phyloP scores from a whole-genome alignment of 2,797 vertebrate genomes.

The Peromyscus melanophrys region DNA sequence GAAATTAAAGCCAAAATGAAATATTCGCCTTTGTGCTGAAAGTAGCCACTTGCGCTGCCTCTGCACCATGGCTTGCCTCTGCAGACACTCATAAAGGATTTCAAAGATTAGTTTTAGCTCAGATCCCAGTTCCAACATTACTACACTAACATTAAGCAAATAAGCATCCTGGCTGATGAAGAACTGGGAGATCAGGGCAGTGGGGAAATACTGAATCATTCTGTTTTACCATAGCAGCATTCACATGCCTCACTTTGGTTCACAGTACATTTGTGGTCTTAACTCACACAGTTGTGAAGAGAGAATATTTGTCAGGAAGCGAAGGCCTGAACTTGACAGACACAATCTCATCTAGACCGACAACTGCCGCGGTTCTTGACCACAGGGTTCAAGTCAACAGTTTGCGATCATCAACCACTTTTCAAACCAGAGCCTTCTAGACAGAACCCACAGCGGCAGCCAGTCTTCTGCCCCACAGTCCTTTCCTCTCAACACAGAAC shows the following conservation, averaged over 20 bases:
- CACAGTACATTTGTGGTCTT: background rate
- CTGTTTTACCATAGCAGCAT: rapidly evolving
- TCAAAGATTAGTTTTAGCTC: constrained; percentile 66
- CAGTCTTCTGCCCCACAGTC: background rate
- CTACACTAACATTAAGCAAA: constrained; percentile 14
- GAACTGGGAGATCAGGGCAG: background rate
- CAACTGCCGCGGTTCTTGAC: constrained; percentile 51
- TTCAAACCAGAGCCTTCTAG: background rate
- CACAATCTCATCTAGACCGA: constrained; percentile 48
- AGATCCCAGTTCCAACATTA: background rate
- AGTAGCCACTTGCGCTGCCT: background rate
- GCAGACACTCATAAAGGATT: constrained; percentile 20
- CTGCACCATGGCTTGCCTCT: background rate
- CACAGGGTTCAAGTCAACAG: constrained; percentile 54
- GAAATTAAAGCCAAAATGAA: constrained; percentile 72
- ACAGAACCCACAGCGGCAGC: background rate
- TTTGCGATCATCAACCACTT: background rate
- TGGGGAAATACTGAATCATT: background rate
- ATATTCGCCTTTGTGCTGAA: constrained; percentile 56
- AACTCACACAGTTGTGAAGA: background rate
- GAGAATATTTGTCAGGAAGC: constrained; percentile 42
- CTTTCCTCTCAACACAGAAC: constrained; percentile 39
- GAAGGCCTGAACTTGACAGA: constrained; percentile 44
- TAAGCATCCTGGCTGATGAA: background rate
- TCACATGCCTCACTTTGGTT: background rate